phyloP scores from a whole-genome alignment of 1,140 invertebrate genomes.

The Antheraea pernyi region DNA sequence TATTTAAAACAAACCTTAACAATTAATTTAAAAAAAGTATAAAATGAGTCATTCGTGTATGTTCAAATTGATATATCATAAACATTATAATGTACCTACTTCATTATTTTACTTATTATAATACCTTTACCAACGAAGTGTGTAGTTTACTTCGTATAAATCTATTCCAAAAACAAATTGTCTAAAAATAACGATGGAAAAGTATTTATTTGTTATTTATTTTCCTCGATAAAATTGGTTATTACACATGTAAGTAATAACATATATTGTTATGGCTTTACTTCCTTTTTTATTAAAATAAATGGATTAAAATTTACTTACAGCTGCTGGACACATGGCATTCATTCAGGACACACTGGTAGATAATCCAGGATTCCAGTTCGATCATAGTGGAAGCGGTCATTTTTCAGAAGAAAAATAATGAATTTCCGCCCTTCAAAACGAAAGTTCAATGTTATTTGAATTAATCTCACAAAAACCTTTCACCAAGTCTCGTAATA shows the following conservation, averaged over 20 bases:
- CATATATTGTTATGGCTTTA: neutral
- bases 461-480: conserved; percentile 36
- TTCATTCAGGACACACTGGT: conserved; percentile 81
- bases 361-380: conserved; percentile 82
- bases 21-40: too few relatives aligned
- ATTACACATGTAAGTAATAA: neutral
- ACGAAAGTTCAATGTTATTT: conserved; percentile 26
- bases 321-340: conserved; percentile 81
- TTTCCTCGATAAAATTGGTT: neutral
- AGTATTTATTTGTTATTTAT: too few relatives aligned
- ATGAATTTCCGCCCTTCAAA: conserved; percentile 26
- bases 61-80: too few relatives aligned
- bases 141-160: too few relatives aligned
- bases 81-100: too few relatives aligned
- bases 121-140: too few relatives aligned
- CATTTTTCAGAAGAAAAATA: conserved; percentile 66
- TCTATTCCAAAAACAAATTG: too few relatives aligned
- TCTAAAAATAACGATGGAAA: too few relatives aligned
- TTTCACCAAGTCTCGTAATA: conserved; percentile 26
- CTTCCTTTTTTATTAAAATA: too few relatives aligned
- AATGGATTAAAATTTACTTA: conserved; percentile 61
- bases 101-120: too few relatives aligned
- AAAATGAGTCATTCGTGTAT: too few relatives aligned
- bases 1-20: too few relatives aligned
- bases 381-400: conserved; percentile 80